Evolutionary conservation across 2,888 invertebrate genomes (phyloP).

Genomic region (Bugula neritina): DNA sequence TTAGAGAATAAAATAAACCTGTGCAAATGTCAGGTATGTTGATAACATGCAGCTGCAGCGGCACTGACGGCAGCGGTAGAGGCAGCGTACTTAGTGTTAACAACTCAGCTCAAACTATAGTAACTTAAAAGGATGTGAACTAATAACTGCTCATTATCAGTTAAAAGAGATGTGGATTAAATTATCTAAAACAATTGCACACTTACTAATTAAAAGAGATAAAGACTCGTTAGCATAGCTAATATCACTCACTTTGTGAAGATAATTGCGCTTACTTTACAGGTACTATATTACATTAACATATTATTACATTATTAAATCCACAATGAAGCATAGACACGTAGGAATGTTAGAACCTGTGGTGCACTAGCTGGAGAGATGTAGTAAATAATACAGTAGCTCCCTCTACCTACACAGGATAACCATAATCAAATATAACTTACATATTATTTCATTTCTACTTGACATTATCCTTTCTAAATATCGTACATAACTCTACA

Average conservation of each 20-base stretch:
- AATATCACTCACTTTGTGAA: too few species aligned
- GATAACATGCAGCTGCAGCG: background rate
- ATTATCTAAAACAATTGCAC: conserved; percentile 24
- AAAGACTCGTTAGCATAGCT: background rate
- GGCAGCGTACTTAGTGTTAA: background rate
- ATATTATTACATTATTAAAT: too few species aligned
- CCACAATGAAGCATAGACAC: too few species aligned
- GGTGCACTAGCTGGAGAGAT: background rate
- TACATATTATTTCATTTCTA: background rate
- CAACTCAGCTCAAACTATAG: background rate
- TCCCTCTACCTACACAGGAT: background rate
- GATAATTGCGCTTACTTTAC: too few species aligned
- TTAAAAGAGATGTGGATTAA: conserved; percentile 23
- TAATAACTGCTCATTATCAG: background rate
- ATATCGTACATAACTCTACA: background rate
- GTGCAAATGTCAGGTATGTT: background rate
- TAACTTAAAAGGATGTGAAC: background rate
- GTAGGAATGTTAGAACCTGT: too few species aligned
- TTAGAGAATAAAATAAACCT: too few species aligned
- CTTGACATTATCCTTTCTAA: background rate
- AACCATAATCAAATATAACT: background rate
- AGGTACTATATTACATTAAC: too few species aligned
- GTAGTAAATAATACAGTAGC: background rate
- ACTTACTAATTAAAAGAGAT: conserved; percentile 1
- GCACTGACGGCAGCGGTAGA: background rate